A percentile compares a stretch with the other conserved stretches of the same genome.
These are phyloP conservation scores for Calephelis perditalis DNA, from an alignment of 2,888 invertebrate genomes.

Conservation along the genomic window DNA sequence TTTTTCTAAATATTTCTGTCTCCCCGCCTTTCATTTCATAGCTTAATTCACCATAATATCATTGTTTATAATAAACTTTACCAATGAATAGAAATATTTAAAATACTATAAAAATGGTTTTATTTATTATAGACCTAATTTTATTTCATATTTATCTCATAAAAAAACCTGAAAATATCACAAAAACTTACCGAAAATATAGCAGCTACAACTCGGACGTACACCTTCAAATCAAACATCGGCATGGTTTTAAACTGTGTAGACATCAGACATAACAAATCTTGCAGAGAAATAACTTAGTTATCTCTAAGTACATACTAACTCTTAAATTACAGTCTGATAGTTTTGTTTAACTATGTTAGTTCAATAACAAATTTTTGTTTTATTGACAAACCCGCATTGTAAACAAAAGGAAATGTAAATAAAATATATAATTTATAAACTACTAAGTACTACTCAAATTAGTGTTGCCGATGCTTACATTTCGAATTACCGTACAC, in stretches of 20 bases:
- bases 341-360: no score
- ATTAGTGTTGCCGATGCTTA: no score
- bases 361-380: no score
- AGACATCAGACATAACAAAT: constrained; percentile 44
- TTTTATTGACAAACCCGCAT: background rate
- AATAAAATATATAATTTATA: no score
- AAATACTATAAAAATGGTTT: background rate
- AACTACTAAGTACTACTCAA: no score
- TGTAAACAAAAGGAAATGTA: background rate
- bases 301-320: background rate
- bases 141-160: background rate
- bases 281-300: constrained; percentile 4
- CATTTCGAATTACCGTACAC: no score
- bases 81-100: no score
- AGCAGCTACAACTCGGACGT: constrained; percentile 59
- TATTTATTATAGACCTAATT: no score
- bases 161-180: background rate
- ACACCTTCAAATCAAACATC: constrained; percentile 57
- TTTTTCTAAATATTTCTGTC: no score
- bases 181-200: constrained; percentile 63
- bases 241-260: constrained; percentile 62
- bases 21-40: no score
- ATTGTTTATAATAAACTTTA: no score
- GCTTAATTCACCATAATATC: no score
- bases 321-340: background rate